Evolutionary conservation across 2,888 invertebrate species (phyloP).

Genomic region (Drosophila lutescens): DNA sequence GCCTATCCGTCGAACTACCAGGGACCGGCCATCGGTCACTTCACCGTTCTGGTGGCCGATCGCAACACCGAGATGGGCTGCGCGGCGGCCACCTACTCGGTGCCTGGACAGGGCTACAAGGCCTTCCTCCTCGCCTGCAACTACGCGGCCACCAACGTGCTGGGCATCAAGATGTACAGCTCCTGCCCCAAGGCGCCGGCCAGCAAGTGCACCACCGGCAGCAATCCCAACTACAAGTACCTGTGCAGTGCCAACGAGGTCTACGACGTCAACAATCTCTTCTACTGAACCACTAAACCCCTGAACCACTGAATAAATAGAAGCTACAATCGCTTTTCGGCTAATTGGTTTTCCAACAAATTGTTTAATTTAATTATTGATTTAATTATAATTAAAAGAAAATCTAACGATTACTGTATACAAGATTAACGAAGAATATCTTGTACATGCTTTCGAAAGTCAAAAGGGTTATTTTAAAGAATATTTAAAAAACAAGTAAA

Average conservation of each 20-base stretch:
- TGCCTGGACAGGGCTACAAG: slow-evolving; percentile 42
- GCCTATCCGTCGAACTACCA: slow-evolving; percentile 58
- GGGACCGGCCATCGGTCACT: slow-evolving; percentile 71
- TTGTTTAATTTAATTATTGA: too few species aligned
- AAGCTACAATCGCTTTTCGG: neutral
- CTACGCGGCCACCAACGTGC: slow-evolving; percentile 73
- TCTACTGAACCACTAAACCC: slow-evolving; percentile 28
- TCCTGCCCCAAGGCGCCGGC: slow-evolving; percentile 53
- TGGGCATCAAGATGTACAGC: slow-evolving; percentile 57
- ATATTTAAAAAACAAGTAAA: too few species aligned
- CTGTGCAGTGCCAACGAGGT: slow-evolving; percentile 55
- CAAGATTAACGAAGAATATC: too few species aligned
- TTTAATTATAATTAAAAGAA: too few species aligned
- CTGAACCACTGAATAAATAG: neutral
- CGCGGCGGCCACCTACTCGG: slow-evolving; percentile 54
- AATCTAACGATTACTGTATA: too few species aligned
- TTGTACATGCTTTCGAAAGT: too few species aligned
- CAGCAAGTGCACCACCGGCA: slow-evolving; percentile 68
- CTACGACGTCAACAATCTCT: slow-evolving; percentile 64
- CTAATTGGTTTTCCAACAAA: neutral
- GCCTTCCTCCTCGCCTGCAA: slow-evolving; percentile 73
- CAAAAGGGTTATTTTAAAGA: too few species aligned
- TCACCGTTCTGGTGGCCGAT: slow-evolving; percentile 76
- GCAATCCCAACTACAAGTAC: slow-evolving; percentile 56
- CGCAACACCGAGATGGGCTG: slow-evolving; percentile 74